A percentile compares a stretch with the other conserved stretches of the same genome.
phyloP scores from a whole-genome alignment of 1,140 invertebrate species.

The Wasmannia auropunctata region DNA sequence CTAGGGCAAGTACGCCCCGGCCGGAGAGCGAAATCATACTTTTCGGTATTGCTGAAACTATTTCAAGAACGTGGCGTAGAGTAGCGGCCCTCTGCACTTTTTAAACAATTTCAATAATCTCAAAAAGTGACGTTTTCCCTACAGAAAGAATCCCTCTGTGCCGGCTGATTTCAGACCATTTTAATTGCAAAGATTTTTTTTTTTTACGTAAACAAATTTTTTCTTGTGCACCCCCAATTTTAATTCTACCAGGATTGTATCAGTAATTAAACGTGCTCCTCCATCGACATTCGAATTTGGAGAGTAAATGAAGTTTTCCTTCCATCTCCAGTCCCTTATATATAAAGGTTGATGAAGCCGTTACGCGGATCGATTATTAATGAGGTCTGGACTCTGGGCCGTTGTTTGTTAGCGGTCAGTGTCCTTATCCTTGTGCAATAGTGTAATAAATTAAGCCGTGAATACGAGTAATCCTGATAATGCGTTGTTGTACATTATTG shows the following conservation, averaged over 20 bases:
- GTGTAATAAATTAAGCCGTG: conserved; percentile 53
- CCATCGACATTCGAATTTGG: not conserved
- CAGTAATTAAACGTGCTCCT: not conserved
- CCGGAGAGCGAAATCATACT: conserved; percentile 47
- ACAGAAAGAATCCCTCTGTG: not conserved
- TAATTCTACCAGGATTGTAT: not conserved
- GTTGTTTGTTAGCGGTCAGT: conserved; percentile 13
- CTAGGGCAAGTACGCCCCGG: conserved; percentile 1
- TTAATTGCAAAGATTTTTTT: not conserved
- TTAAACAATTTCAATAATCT: conserved; percentile 52
- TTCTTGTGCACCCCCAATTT: not conserved
- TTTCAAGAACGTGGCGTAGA: conserved; percentile 11
- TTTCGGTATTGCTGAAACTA: conserved; percentile 48
- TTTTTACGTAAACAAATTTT: not conserved
- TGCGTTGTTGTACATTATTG: conserved; percentile 50
- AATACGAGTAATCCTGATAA: conserved; percentile 59
- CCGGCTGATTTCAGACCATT: not conserved
- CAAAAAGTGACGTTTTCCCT: conserved; percentile 17
- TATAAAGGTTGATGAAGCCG: conserved; percentile 1
- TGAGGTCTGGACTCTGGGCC: not conserved
- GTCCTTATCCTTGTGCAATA: conserved; percentile 36
- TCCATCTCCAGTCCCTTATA: not conserved
- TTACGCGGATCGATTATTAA: conserved; percentile 23
- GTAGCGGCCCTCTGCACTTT: not conserved
- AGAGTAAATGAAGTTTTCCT: not conserved